These are phyloP conservation scores for Pimephales promelas DNA, from an alignment of 2,113 vertebrate species.

Conservation along the genomic window DNA sequence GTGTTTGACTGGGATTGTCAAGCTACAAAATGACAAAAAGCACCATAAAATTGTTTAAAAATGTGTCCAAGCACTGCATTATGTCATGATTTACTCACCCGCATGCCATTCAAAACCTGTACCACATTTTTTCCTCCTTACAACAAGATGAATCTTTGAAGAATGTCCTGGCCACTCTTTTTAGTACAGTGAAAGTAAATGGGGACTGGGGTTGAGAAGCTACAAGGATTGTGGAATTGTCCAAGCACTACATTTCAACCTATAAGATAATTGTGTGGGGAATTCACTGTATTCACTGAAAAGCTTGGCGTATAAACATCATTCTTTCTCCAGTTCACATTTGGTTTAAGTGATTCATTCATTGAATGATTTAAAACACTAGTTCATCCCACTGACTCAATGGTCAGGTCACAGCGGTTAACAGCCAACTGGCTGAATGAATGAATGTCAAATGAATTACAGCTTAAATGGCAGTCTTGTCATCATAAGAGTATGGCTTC, in stretches of 20 bases:
- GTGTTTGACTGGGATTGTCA: neutral
- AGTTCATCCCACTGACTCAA: neutral
- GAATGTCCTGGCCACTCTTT: neutral
- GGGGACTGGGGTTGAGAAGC: neutral
- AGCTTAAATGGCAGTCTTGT: neutral
- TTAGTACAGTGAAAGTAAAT: neutral
- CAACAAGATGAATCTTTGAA: neutral
- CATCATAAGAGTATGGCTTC: neutral
- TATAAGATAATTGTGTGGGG: neutral
- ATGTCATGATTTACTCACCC: too few relatives aligned
- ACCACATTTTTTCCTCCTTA: neutral
- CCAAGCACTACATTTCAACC: neutral
- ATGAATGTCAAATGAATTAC: neutral
- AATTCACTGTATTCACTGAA: neutral
- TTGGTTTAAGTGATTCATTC: neutral
- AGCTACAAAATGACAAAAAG: neutral
- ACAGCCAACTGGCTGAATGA: neutral
- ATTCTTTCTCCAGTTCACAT: neutral
- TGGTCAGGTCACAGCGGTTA: neutral
- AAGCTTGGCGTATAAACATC: neutral
- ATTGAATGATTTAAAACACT: neutral
- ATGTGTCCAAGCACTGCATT: neutral
- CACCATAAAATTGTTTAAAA: neutral
- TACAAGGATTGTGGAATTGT: neutral
- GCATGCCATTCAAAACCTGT: neutral